phyloP scores from a whole-genome alignment of 1,140 invertebrate species.

The Octopus sinensis region DNA sequence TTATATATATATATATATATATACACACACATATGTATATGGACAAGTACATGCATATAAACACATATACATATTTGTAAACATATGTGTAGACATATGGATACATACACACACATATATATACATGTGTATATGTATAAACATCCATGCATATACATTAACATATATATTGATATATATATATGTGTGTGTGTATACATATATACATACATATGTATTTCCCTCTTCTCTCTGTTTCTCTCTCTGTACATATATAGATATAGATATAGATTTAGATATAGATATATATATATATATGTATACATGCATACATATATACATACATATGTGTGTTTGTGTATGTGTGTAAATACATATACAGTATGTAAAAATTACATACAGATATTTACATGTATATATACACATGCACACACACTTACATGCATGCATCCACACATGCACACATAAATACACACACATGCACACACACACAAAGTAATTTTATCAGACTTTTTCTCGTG shows the following conservation, averaged over 20 bases:
- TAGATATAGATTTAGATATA: background rate
- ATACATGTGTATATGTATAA: background rate
- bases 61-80: background rate
- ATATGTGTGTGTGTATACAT: background rate
- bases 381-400: too few species aligned
- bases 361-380: too few species aligned
- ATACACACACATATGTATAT: background rate
- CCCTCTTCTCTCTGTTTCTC: too few species aligned
- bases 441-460: too few species aligned
- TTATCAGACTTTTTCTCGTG: too few species aligned
- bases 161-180: background rate
- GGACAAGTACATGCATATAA: background rate
- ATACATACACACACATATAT: background rate
- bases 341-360: background rate
- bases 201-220: background rate
- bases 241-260: background rate
- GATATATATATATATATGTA: background rate
- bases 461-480: too few species aligned
- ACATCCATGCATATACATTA: background rate
- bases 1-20: background rate
- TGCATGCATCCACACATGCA: too few species aligned
- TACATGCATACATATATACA: background rate
- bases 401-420: too few species aligned
- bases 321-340: background rate
- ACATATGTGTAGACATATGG: background rate